Evolutionary conservation across 2,113 vertebrate species (phyloP).

Genomic region (Clupea harengus): DNA sequence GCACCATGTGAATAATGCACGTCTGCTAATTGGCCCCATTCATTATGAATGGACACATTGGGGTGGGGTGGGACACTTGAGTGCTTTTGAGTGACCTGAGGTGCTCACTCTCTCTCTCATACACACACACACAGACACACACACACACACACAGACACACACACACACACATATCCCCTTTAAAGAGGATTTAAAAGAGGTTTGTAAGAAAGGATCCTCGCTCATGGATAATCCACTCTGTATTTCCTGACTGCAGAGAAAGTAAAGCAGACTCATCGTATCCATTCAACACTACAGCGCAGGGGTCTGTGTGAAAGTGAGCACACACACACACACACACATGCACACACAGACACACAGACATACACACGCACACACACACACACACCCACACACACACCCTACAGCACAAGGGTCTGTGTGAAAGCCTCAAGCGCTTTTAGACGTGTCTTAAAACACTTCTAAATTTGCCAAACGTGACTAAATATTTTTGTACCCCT

Average conservation of each 20-base stretch:
- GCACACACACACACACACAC: no score
- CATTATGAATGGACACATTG: slow-evolving; percentile 16
- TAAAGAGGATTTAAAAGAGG: slow-evolving; percentile 5
- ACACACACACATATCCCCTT: not conserved
- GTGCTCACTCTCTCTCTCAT: not conserved
- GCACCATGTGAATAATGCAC: slow-evolving; percentile 28
- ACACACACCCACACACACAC: no score
- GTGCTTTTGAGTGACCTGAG: not conserved
- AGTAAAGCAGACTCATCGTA: not conserved
- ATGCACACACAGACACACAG: no score
- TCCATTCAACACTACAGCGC: not conserved
- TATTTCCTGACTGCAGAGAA: not conserved
- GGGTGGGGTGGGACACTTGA: not conserved
- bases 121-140: slow-evolving; percentile 13
- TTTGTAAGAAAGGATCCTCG: not conserved
- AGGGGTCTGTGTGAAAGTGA: not conserved
- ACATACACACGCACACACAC: no score
- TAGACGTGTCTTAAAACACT: not conserved
- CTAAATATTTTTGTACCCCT: not conserved
- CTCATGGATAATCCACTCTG: not conserved
- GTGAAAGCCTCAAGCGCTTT: not conserved
- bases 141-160: slow-evolving; percentile 21
- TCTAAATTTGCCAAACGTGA: not conserved
- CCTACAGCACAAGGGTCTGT: not conserved
- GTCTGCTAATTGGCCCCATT: slow-evolving; percentile 19